Percentiles rank a stretch among this genome's conserved stretches.
Conservation (phyloP, 2,113 vertebrate species). For the Myotis brandtii region DNA sequence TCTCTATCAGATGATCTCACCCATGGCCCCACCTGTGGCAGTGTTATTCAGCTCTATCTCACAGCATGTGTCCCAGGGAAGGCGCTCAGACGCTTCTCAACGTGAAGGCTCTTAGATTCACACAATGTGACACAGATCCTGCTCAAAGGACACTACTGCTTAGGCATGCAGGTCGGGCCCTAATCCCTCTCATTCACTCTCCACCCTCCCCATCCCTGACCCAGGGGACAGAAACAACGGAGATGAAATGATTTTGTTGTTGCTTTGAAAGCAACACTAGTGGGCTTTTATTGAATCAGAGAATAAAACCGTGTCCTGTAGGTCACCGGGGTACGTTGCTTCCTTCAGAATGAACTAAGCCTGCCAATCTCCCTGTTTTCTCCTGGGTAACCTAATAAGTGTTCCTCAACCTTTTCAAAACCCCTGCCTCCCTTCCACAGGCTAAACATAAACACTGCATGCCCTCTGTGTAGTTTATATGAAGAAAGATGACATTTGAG, state of each 20-base stretch:
- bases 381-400: neutral
- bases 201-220: neutral
- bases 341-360: constrained; percentile 11
- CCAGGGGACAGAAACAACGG: constrained; percentile 27
- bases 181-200: constrained; percentile 57
- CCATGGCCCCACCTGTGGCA: constrained; percentile 42
- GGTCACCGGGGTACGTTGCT: neutral
- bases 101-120: constrained; percentile 34
- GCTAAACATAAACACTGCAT: neutral
- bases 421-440: neutral
- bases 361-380: neutral
- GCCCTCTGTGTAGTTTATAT: neutral
- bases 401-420: neutral
- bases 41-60: neutral
- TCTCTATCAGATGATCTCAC: constrained; percentile 1
- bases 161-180: constrained; percentile 47
- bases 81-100: neutral
- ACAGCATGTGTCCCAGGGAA: neutral
- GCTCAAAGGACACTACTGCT: constrained; percentile 56
- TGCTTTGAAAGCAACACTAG: constrained; percentile 41
- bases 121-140: constrained; percentile 68
- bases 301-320: constrained; percentile 28
- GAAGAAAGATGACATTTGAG: neutral
- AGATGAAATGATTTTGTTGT: constrained; percentile 46
- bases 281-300: constrained; percentile 41